A percentile compares a stretch with the other conserved stretches of the same genome.
These are phyloP conservation scores for Sclerodermus sp. DNA, from an alignment of 2,888 invertebrate species.

Conservation along the genomic window DNA sequence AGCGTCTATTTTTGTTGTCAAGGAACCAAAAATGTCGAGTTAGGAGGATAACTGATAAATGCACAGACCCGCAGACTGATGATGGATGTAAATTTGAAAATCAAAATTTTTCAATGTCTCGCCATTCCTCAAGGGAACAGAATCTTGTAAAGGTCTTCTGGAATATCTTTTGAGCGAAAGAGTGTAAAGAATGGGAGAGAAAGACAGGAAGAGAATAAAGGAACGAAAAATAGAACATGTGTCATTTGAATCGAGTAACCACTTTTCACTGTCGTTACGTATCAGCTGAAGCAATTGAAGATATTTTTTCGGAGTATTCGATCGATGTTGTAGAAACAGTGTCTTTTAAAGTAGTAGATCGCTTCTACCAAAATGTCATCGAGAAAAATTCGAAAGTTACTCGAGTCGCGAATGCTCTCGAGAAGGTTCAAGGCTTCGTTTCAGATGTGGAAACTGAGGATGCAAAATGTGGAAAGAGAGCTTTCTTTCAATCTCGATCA, in stretches of 20 bases:
- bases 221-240: conserved; percentile 22
- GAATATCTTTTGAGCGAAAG: conserved; percentile 3
- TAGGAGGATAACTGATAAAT: conserved; percentile 21
- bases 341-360: conserved; percentile 48
- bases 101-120: conserved; percentile 36
- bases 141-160: conserved; percentile 22
- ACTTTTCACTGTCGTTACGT: conserved; percentile 30
- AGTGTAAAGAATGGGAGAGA: conserved; percentile 4
- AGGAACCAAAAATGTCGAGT: conserved; percentile 25
- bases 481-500: not conserved
- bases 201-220: conserved; percentile 4
- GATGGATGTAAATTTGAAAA: conserved; percentile 40
- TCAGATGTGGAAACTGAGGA: conserved; percentile 3
- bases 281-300: conserved; percentile 30
- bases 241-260: conserved; percentile 28
- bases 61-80: conserved; percentile 49
- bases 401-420: conserved; percentile 15
- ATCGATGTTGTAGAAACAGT: conserved; percentile 51
- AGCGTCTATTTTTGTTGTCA: conserved; percentile 32
- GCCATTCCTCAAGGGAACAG: conserved; percentile 25
- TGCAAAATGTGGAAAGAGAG: too few relatives aligned
- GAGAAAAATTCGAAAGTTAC: conserved; percentile 14
- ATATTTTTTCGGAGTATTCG: conserved; percentile 43
- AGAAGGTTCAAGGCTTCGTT: conserved; percentile 2
- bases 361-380: conserved; percentile 38